Percentiles rank a stretch among this genome's conserved stretches.
Conservation (phyloP, 2,113 vertebrate genomes). For the Chionis minor region DNA sequence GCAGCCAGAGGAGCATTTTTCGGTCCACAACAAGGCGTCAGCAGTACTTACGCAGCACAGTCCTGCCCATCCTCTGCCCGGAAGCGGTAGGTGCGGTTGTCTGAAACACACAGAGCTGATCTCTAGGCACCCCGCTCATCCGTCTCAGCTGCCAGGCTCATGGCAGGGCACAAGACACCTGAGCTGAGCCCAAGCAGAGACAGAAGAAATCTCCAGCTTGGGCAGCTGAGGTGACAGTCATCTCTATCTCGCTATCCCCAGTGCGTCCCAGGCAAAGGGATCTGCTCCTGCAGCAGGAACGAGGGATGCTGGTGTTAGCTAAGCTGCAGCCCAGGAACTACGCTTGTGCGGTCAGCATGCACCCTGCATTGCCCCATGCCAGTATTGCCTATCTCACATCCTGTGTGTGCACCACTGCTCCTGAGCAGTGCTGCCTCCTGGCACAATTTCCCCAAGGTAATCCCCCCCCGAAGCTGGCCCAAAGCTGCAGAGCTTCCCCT, state of each 20-base stretch:
- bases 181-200: background rate
- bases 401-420: background rate
- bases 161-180: background rate
- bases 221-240: background rate
- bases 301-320: background rate
- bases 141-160: background rate
- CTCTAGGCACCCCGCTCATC: background rate
- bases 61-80: conserved; percentile 73
- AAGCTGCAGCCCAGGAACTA: background rate
- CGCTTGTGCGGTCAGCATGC: rapidly evolving
- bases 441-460: background rate
- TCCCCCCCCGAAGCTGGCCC: background rate
- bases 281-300: background rate
- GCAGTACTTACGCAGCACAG: conserved; percentile 62
- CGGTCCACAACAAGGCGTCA: rapidly evolving
- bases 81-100: conserved; percentile 74
- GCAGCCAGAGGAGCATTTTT: background rate
- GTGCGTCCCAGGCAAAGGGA: background rate
- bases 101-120: conserved; percentile 28
- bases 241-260: background rate
- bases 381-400: background rate
- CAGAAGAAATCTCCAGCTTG: background rate
- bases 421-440: background rate
- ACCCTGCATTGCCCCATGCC: background rate
- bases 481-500: background rate